Conservation (phyloP, 2,888 invertebrate species). For the Cosmopolites sordidus region DNA sequence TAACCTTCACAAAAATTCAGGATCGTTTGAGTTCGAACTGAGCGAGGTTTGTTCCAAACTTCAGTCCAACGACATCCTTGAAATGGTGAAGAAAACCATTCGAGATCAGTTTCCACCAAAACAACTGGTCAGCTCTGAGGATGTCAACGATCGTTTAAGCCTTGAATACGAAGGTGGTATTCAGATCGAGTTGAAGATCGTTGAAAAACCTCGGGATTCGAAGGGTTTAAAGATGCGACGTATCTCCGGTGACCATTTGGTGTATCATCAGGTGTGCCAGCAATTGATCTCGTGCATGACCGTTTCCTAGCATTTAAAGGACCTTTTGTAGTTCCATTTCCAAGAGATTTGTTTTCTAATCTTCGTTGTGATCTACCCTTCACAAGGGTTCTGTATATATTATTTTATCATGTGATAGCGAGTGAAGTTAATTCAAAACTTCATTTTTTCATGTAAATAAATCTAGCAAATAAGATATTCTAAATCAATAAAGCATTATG, state of each 20-base stretch:
- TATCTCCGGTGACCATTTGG: constrained; percentile 83
- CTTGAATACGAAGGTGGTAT: constrained; percentile 63
- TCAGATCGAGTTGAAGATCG: constrained; percentile 79
- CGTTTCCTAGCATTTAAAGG: constrained; percentile 52
- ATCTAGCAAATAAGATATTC: constrained; percentile 13
- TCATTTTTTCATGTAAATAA: constrained; percentile 24
- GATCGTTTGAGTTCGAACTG: constrained; percentile 66
- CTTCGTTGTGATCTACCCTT: constrained; percentile 21
- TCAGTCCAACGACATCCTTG: constrained; percentile 74
- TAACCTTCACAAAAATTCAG: constrained; percentile 43
- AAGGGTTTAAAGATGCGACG: constrained; percentile 81
- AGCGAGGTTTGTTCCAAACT: constrained; percentile 76
- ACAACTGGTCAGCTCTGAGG: constrained; percentile 52
- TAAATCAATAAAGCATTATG: constrained; percentile 2
- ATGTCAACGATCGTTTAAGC: constrained; percentile 42
- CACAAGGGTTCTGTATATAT: constrained; percentile 18
- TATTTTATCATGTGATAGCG: constrained; percentile 24
- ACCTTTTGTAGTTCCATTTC: constrained; percentile 6
- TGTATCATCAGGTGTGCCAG: constrained; percentile 83
- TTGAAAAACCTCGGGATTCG: constrained; percentile 62
- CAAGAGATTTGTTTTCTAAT: constrained; percentile 5
- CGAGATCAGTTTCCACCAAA: constrained; percentile 74
- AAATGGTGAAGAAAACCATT: constrained; percentile 73
- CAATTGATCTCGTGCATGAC: constrained; percentile 83
- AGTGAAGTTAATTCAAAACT: constrained; percentile 17